Base-by-base conservation (phyloP, 1,140 invertebrate genomes). In the Archivesica marissinica region DNA sequence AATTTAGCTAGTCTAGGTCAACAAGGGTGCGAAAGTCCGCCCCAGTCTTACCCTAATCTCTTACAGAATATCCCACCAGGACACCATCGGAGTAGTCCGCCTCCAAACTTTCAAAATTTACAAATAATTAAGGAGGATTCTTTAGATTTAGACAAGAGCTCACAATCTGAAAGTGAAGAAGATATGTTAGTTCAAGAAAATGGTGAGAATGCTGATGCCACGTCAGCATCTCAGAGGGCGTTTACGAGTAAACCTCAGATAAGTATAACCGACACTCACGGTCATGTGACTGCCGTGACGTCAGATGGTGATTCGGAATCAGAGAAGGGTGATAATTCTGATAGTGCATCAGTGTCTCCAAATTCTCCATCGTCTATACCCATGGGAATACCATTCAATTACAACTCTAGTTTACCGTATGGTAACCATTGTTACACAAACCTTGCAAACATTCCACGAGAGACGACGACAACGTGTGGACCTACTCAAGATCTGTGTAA, bases 41-140 rank as follows among this genome's bases (percentile, higher is more conserved):
- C 89, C 13, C 86, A 80, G 56, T 89, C 74, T 50, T 89, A 85
- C 79, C 88, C 88, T 23, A 88, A 89, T 52, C 33, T 91, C 1
- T 86, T 88, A 50, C 91, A 91, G 77, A 87, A 86, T 41, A 85
- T 87, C 50, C 75, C 86, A 30, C 90, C 81, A 78, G 86, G 56
- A 54, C 87, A 89, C 13, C 91, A 92, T 81, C 85, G 88, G 59
- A 88, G 72, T 77, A 90, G 88, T 78, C 88, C 93, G 23, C 92
- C 94, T 35, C 92, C 94, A 89, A 91, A 85, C 35, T 93, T 95
- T 96, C 74, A 96, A 70, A 94, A 96, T 87, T 94, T 98, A 59
- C 97, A 97, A 89, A 97, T 97, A 95, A 98, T 98, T 59, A 96
- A 97, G 91, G 97, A 98, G 91, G 94, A 95, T 86, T 86, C 87